phyloP scores from a whole-genome alignment of 2,888 invertebrate species.

The Aleiodes alternator region DNA sequence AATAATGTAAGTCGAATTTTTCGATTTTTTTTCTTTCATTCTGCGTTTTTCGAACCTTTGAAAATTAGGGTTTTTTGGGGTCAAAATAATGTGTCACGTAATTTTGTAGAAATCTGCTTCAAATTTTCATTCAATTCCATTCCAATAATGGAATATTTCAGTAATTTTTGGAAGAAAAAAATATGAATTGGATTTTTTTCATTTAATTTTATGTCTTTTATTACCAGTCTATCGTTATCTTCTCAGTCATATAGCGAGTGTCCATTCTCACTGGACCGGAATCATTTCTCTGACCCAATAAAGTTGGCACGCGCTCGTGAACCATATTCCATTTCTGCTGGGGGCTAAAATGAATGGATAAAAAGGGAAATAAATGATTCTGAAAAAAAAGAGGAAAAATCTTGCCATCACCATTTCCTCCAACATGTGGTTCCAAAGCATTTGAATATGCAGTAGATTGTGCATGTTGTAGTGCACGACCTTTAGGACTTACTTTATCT shows the following conservation, averaged over 20 bases:
- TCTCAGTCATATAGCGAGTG: background rate
- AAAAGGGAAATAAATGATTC: too few relatives aligned
- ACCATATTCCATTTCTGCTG: conserved; percentile 9
- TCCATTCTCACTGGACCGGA: conserved; percentile 33
- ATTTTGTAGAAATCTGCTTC: too few relatives aligned
- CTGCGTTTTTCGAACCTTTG: too few relatives aligned
- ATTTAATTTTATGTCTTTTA: conserved; percentile 18
- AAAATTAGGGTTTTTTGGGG: too few relatives aligned
- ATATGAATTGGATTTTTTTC: background rate
- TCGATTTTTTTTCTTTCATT: too few relatives aligned
- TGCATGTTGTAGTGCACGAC: background rate
- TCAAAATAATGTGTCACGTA: too few relatives aligned
- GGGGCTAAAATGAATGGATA: too few relatives aligned
- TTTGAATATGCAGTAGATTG: conserved; percentile 27
- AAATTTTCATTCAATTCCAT: too few relatives aligned
- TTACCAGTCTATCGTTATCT: conserved; percentile 25
- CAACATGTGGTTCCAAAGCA: conserved; percentile 12
- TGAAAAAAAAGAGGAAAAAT: background rate
- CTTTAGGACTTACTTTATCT: conserved; percentile 26
- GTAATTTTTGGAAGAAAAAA: too few relatives aligned
- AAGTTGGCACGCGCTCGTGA: conserved; percentile 32
- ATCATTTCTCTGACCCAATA: conserved; percentile 34
- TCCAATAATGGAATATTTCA: too few relatives aligned
- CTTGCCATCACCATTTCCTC: conserved; percentile 12
- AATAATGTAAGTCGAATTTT: too few relatives aligned